Percentiles rank a stretch among this genome's conserved stretches.
Evolutionary conservation across 2,113 vertebrate genomes (phyloP).

Genomic region (Echinops telfairi): DNA sequence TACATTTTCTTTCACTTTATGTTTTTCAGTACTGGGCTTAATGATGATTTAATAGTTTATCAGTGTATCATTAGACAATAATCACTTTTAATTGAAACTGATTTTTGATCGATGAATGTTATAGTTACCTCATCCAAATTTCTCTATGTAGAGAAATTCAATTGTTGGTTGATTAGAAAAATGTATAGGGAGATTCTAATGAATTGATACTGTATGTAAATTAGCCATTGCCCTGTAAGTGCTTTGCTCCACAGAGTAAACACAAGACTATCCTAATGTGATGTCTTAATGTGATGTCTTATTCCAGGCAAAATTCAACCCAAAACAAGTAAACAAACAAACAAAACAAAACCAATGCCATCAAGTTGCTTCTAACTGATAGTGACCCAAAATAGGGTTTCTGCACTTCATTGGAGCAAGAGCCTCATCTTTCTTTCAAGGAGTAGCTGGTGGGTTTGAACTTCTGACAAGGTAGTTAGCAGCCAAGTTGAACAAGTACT

Average conservation of each 20-base stretch:
- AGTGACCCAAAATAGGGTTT: too few species aligned
- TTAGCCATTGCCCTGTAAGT: not conserved
- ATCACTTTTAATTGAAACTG: constrained; percentile 32
- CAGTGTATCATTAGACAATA: not conserved
- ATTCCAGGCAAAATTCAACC: not conserved
- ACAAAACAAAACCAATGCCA: too few species aligned
- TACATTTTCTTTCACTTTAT: not conserved
- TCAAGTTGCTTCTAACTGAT: too few species aligned
- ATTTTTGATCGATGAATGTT: constrained; percentile 11
- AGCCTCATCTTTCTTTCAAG: too few species aligned
- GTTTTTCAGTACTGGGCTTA: too few species aligned
- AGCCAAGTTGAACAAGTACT: not conserved
- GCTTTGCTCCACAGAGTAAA: not conserved
- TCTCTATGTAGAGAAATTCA: not conserved
- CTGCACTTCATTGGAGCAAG: too few species aligned
- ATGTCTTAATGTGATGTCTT: not conserved
- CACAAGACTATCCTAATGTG: not conserved
- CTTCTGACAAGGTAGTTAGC: too few species aligned
- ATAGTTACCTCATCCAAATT: constrained; percentile 3
- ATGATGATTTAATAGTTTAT: not conserved
- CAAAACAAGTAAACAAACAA: too few species aligned
- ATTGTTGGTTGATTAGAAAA: constrained; percentile 33
- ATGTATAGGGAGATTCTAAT: not conserved
- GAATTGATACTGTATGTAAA: not conserved
- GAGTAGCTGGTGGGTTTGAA: too few species aligned